phyloP scores from a whole-genome alignment of 2,888 invertebrate species.

The Platycnemis pennipes region DNA sequence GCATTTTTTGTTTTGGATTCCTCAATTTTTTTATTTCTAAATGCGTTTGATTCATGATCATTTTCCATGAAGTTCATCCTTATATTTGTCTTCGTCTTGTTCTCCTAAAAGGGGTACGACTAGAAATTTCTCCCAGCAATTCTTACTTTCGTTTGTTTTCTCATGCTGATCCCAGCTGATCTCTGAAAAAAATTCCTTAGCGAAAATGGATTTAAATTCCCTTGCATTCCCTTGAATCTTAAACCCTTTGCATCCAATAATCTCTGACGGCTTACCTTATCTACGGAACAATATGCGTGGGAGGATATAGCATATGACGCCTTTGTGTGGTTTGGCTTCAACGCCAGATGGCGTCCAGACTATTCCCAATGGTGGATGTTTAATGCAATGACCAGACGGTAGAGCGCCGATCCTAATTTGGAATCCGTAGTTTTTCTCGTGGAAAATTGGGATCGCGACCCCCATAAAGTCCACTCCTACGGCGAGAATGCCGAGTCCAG shows the following conservation, averaged over 20 bases:
- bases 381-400: not conserved
- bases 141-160: no score
- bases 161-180: no score
- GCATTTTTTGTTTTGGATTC: no score
- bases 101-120: no score
- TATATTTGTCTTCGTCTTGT: no score
- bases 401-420: not conserved
- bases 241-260: not conserved
- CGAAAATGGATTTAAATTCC: no score
- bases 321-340: not conserved
- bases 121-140: no score
- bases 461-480: not conserved
- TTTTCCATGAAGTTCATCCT: no score
- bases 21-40: no score
- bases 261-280: not conserved
- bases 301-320: not conserved
- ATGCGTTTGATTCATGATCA: no score
- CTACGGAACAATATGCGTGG: not conserved
- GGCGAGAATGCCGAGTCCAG: not conserved
- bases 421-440: not conserved
- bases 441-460: slow-evolving; percentile 32
- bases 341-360: not conserved
- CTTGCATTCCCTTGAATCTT: no score
- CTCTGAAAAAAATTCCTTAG: no score
- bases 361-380: not conserved